phyloP scores from a whole-genome alignment of 1,140 invertebrate species.

The Spodoptera litura region DNA sequence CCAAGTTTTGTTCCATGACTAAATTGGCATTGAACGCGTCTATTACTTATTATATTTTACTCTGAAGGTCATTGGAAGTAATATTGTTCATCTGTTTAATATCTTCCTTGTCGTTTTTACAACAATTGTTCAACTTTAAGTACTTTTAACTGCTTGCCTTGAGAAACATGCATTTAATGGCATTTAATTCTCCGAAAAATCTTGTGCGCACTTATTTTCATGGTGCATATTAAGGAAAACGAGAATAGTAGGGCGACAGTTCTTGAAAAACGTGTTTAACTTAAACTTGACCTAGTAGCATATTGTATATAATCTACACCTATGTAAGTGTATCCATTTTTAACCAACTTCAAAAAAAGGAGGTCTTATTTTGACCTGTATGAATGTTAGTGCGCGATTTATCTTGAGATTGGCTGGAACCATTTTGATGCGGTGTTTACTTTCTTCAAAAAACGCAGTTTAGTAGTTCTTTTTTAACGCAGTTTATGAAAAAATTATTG shows the following conservation, averaged over 20 bases:
- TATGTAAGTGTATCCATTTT: background rate
- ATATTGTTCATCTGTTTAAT: slow-evolving; percentile 20
- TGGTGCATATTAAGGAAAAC: background rate
- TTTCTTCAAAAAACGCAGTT: too few relatives aligned
- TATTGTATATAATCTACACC: background rate
- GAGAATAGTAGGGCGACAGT: background rate
- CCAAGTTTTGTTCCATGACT: slow-evolving; percentile 8
- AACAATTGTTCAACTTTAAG: background rate
- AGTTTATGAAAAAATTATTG: too few relatives aligned
- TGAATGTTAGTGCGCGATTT: too few relatives aligned
- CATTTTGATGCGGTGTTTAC: too few relatives aligned
- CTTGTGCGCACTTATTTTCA: background rate
- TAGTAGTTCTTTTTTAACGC: too few relatives aligned
- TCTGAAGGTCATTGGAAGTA: slow-evolving; percentile 10
- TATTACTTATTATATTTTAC: slow-evolving; percentile 22
- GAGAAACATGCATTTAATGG: background rate
- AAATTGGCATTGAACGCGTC: slow-evolving; percentile 13
- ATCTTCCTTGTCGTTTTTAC: slow-evolving; percentile 28
- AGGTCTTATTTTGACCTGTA: too few relatives aligned
- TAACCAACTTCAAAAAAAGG: too few relatives aligned
- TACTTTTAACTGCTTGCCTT: background rate
- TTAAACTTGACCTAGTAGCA: slow-evolving; percentile 17
- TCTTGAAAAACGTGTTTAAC: slow-evolving; percentile 9
- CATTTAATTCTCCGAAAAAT: background rate
- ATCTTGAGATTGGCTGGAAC: too few relatives aligned